These are phyloP conservation scores for Amyelois transitella DNA, from an alignment of 1,140 invertebrate genomes.

Conservation along the genomic window DNA sequence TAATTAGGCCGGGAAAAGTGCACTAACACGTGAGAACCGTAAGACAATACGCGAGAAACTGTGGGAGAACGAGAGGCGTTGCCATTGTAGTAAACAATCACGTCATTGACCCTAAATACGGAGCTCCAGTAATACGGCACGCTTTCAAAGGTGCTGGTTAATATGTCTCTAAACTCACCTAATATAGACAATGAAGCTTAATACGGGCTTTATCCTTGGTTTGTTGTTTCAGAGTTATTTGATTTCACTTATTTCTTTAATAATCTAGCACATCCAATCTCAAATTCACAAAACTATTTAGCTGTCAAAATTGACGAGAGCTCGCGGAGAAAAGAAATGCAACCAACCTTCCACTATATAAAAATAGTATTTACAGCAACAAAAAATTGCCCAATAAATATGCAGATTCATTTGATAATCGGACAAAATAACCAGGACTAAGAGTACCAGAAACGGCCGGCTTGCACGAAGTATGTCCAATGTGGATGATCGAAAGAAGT, in stretches of 20 bases:
- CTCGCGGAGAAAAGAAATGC: not conserved
- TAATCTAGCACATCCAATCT: constrained; percentile 13
- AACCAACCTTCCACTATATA: not conserved
- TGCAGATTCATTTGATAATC: too few species aligned
- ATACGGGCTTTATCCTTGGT: constrained; percentile 22
- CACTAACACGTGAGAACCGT: constrained; percentile 51
- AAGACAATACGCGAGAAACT: constrained; percentile 66
- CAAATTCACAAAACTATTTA: constrained; percentile 14
- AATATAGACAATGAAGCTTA: constrained; percentile 8
- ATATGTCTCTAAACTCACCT: constrained; percentile 39
- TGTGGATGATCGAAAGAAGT: too few species aligned
- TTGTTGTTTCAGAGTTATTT: constrained; percentile 26
- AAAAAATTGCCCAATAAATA: not conserved
- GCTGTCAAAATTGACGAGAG: constrained; percentile 14
- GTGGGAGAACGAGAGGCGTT: constrained; percentile 70
- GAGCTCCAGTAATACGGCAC: constrained; percentile 18
- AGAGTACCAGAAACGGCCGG: too few species aligned
- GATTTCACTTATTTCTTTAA: constrained; percentile 45
- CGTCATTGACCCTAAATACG: constrained; percentile 62
- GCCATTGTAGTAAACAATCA: constrained; percentile 73
- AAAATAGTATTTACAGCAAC: not conserved
- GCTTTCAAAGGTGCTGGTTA: constrained; percentile 15
- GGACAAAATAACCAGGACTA: too few species aligned
- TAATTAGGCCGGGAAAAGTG: constrained; percentile 28
- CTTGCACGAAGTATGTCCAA: too few species aligned